Evolutionary conservation across 2,113 vertebrate species (phyloP).

Genomic region (Prionailurus bengalensis): DNA sequence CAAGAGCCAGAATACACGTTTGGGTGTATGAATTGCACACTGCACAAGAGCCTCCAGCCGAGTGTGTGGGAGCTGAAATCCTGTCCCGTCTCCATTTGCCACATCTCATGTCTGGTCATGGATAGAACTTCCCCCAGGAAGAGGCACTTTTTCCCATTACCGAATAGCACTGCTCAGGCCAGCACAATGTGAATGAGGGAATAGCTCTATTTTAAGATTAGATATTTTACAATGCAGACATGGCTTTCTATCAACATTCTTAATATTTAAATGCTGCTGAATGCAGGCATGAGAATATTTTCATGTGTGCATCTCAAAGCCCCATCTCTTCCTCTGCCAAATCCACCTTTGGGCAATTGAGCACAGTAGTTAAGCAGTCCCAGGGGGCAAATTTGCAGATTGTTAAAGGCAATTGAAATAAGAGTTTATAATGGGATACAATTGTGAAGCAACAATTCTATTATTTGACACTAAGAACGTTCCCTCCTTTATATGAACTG

Average conservation of each 20-base stretch:
- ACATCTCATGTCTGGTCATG: neutral
- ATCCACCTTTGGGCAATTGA: neutral
- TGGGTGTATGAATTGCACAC: neutral
- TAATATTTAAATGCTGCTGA: neutral
- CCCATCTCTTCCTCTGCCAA: neutral
- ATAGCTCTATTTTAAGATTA: neutral
- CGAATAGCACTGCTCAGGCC: neutral
- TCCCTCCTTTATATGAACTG: slow-evolving; percentile 6
- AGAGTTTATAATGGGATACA: slow-evolving; percentile 37
- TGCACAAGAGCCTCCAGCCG: rapidly evolving
- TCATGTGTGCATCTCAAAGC: neutral
- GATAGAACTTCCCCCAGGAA: neutral
- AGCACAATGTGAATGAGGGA: neutral
- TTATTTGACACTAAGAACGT: slow-evolving; percentile 37
- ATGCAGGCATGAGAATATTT: neutral
- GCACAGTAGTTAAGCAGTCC: neutral
- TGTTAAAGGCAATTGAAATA: slow-evolving; percentile 48
- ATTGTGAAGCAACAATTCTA: slow-evolving; percentile 51
- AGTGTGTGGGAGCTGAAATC: neutral
- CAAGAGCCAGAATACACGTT: neutral
- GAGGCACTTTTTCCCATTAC: neutral
- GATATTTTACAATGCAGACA: neutral
- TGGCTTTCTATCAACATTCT: neutral
- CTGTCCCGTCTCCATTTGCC: neutral
- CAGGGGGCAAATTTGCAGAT: neutral